Evolutionary conservation across 2,113 vertebrate genomes (phyloP), one percentile per base, ranked within the genome.

Genomic region (Psittacara wagleri): DNA sequence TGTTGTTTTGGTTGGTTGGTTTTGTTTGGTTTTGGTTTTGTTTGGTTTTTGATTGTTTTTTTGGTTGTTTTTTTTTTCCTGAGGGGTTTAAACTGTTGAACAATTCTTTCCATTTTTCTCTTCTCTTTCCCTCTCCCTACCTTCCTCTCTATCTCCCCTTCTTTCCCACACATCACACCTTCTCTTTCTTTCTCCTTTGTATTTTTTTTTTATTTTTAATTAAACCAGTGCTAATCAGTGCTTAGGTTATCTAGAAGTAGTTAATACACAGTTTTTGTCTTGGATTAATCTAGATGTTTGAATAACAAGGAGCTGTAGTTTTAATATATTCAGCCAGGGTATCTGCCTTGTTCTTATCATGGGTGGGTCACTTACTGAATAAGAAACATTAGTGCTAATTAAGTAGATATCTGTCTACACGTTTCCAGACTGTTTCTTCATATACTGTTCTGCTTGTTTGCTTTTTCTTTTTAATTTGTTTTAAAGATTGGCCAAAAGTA

Each of bases 71-170:
- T 57, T 96, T 96, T 88, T 41, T 94, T 95, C 91, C 52, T 76
- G 39, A 72, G 93, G n/a, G 55, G 86, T 96, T 93, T 91, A 96
- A 96, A 44, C 63, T 76, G 55, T 92, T 97, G 31, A 93, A 41
- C 11, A 62, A 16, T 52, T 57, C 8, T 51, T 29, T 67, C 13
- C 15, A 25, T 17, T 27, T 22, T 1, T 1, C 2, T 12, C 5
- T 2, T 3, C 5, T 7, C 5, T n/a, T 37, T 41, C 17, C 35
- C 11, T 37, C 6, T n/a, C 20, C 55, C 20, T 13, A 20, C 13
- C 57, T 59, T 59, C 57, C 20, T n/a, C 19, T 57, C 31, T 59
- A n/a, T n/a, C 57, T 59, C 57, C 33, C 33, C 13, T 59, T n/a
- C 57, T 59, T n/a, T 59, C 33, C 33, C 20, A n/a, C 9, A 15